Evolutionary conservation across 1,140 invertebrate genomes (phyloP).

Genomic region (Carposina sasakii): DNA sequence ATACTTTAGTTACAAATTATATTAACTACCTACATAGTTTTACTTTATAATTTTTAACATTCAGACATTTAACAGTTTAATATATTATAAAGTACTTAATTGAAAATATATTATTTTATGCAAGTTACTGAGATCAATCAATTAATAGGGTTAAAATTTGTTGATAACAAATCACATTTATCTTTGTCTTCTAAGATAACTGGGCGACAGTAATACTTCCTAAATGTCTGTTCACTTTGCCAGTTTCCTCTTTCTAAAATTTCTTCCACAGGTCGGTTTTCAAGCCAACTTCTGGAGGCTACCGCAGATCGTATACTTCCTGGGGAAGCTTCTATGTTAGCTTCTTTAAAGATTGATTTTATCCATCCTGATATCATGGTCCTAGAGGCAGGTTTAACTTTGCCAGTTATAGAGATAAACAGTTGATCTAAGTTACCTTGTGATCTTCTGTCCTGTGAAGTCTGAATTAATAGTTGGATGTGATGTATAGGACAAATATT

Average conservation of each 20-base stretch:
- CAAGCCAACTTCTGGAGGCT: neutral
- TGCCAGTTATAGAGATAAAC: neutral
- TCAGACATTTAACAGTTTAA: too few relatives aligned
- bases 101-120: too few relatives aligned
- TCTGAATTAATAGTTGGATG: neutral
- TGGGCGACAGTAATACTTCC: neutral
- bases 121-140: too few relatives aligned
- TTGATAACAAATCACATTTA: neutral
- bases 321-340: neutral
- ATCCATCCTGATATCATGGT: neutral
- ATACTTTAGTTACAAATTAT: too few relatives aligned
- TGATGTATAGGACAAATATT: neutral
- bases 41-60: too few relatives aligned
- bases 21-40: too few relatives aligned
- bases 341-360: neutral
- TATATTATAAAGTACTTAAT: too few relatives aligned
- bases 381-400: neutral
- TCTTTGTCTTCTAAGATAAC: neutral
- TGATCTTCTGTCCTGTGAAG: neutral
- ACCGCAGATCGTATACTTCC: neutral
- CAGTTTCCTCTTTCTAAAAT: neutral
- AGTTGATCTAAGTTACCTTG: neutral
- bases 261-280: neutral
- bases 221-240: neutral
- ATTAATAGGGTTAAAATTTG: too few relatives aligned